Evolutionary conservation across 2,797 vertebrate genomes (phyloP).

Genomic region (Fratercula arctica): DNA sequence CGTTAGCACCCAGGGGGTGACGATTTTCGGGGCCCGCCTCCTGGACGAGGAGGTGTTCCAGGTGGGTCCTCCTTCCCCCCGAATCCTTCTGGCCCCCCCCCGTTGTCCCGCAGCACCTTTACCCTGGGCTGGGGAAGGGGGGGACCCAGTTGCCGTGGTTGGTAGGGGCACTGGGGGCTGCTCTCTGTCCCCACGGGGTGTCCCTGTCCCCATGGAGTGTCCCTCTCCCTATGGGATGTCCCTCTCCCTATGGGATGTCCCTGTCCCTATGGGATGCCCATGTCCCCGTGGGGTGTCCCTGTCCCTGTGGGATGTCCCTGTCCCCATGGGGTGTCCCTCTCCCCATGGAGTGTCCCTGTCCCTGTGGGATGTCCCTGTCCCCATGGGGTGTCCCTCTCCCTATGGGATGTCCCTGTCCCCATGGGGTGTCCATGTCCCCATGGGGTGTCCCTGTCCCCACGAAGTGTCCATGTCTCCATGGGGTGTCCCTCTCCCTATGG

Average conservation of each 20-base stretch:
- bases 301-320: no score
- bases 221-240: neutral
- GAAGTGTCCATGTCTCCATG: neutral
- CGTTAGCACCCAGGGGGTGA: constrained; percentile 84
- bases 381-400: neutral
- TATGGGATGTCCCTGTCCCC: neutral
- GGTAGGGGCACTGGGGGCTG: neutral
- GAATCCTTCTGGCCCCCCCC: neutral
- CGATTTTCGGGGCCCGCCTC: constrained; percentile 85
- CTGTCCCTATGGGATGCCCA: neutral
- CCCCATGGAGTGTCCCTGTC: no score
- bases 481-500: neutral
- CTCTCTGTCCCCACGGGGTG: neutral
- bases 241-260: neutral
- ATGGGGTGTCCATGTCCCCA: neutral
- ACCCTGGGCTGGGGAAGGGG: neutral
- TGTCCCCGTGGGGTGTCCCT: no score
- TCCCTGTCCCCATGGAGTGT: neutral
- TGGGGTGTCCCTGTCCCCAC: no score
- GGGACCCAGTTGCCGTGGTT: rapidly evolving
- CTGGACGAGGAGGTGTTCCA: constrained; percentile 86
- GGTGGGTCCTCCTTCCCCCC: constrained; percentile 69
- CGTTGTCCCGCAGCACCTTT: neutral
- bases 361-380: neutral
- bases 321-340: no score